Base-by-base conservation (phyloP, 1,140 invertebrate species). In the Bombus haemorrhoidalis region DNA sequence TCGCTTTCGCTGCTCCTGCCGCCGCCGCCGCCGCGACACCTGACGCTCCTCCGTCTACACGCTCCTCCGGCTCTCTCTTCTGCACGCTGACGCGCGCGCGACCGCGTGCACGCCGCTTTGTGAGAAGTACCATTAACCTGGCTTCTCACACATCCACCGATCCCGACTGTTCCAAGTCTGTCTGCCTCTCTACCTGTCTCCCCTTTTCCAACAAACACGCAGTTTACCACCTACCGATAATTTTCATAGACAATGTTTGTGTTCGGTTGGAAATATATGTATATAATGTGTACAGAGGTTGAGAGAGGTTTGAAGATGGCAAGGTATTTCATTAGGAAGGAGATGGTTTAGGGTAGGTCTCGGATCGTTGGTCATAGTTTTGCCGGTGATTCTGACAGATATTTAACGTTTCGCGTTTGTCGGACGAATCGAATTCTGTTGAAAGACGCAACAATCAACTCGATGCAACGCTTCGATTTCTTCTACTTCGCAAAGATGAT, bases 51-150 rank as follows among this genome's bases (percentile, higher is more conserved):
- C 53, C 69, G 78, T 82, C 37, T 75, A 77, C 88, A 85, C 74
- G 74, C 34, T 39, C 3, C 80, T 64, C 12, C 62, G 47, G 64
- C 43, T 81, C 43, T 53, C 37, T 37, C n/a, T 47, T 81, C 28
- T 32, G 59, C 47, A 69, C 47, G 77, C 64, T 80, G 32, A 53
- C 84, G 76, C 85, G 72, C 78, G 68, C 68, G 69, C 53, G 71
- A 73, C 59, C 81, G 72, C 47, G 53, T 75, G 72, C 59, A 81
- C 79, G 22, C 83, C 87, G 43, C 78, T 86, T 71, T 92, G 93
- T 94, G 94, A 94, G 94, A 95, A 95, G 93, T 91, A 89, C 91
- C 92, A 92, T 93, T 93, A 94, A 92, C 86, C 87, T 91, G 91
- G 89, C 94, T 94, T 95, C 94, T 95, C 94, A 94, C 91, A 94